Conservation (phyloP, 1,140 invertebrate species). For the Apis florea region DNA sequence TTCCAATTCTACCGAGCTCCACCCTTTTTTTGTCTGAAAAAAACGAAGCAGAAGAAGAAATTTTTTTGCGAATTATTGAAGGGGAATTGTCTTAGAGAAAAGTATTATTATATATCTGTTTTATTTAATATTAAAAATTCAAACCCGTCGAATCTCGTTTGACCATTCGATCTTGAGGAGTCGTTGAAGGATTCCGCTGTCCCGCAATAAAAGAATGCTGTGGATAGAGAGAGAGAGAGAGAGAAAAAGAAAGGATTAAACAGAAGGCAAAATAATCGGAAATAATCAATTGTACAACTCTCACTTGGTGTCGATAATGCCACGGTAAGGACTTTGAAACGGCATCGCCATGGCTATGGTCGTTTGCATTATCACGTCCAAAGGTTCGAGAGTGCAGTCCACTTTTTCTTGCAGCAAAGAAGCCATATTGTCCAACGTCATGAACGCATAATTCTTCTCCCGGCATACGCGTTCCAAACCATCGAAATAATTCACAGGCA, state of each 20-base stretch:
- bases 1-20: constrained; percentile 68
- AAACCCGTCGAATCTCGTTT: constrained; percentile 28
- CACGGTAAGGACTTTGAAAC: constrained; percentile 71
- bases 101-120: too few relatives aligned
- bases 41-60: not conserved
- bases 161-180: constrained; percentile 73
- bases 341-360: constrained; percentile 75
- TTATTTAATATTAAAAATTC: too few relatives aligned
- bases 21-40: constrained; percentile 56
- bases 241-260: not conserved
- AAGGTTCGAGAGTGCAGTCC: constrained; percentile 72
- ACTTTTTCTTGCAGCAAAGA: constrained; percentile 67
- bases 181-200: constrained; percentile 76
- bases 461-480: constrained; percentile 72
- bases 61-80: too few relatives aligned
- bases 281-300: not conserved
- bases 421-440: constrained; percentile 74
- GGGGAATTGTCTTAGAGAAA: too few relatives aligned
- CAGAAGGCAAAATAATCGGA: too few relatives aligned
- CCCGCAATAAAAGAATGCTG: constrained; percentile 73
- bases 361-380: constrained; percentile 74
- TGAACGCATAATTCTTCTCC: constrained; percentile 75
- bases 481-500: constrained; percentile 74
- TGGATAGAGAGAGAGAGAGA: constrained; percentile 9
- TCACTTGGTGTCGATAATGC: constrained; percentile 75